These are phyloP conservation scores for Pomacea canaliculata DNA, from an alignment of 2,888 invertebrate species.

Conservation along the genomic window DNA sequence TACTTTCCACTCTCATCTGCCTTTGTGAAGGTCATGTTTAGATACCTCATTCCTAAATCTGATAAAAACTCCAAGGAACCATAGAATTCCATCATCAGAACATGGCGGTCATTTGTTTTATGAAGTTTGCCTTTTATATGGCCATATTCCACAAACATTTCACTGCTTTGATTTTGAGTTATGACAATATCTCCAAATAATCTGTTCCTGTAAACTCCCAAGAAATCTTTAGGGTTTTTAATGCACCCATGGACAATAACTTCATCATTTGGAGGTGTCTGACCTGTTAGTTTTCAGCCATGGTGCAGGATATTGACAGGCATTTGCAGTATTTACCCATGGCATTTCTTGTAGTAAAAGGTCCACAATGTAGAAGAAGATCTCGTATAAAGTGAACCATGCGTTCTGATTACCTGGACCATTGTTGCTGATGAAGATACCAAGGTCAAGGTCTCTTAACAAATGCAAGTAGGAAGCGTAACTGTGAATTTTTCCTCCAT, in stretches of 20 bases:
- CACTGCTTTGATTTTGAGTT: not conserved
- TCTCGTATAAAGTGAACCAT: not conserved
- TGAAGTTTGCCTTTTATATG: slow-evolving; percentile 9
- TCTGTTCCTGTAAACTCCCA: slow-evolving; percentile 33
- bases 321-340: slow-evolving; percentile 45
- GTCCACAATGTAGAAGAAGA: slow-evolving; percentile 45
- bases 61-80: not conserved
- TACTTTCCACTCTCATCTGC: not conserved
- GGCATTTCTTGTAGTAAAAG: slow-evolving; percentile 34
- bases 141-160: not conserved
- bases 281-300: slow-evolving; percentile 7
- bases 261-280: not conserved
- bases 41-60: not conserved
- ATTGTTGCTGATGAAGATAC: not conserved
- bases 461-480: not conserved
- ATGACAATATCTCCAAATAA: slow-evolving; percentile 31
- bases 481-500: not conserved
- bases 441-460: not conserved
- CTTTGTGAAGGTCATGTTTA: slow-evolving; percentile 4
- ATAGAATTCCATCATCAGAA: slow-evolving; percentile 4
- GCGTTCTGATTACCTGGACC: not conserved
- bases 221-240: slow-evolving; percentile 14
- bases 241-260: not conserved
- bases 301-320: slow-evolving; percentile 43
- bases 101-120: not conserved